Conservation (phyloP, 2,113 vertebrate genomes). For the Etia nguti region DNA sequence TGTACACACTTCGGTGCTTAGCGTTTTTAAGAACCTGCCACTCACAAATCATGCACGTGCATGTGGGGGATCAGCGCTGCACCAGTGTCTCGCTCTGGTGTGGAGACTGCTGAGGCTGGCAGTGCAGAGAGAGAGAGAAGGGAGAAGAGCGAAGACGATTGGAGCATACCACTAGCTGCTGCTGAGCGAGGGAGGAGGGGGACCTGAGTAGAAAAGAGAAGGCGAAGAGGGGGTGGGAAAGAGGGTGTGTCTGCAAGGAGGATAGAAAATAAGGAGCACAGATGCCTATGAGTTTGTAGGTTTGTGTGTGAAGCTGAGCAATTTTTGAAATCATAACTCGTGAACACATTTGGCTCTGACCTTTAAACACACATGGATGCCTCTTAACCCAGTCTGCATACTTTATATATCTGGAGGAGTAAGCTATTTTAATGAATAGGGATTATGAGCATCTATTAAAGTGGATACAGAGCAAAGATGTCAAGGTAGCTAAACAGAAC, state of each 20-base stretch:
- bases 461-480: background rate
- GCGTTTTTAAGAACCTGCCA: background rate
- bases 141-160: slow-evolving; percentile 17
- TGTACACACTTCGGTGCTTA: background rate
- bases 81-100: slow-evolving; percentile 20
- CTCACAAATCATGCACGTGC: background rate
- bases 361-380: background rate
- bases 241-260: background rate
- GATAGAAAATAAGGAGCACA: background rate
- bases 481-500: background rate
- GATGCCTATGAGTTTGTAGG: background rate
- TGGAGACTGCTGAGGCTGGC: slow-evolving; percentile 35
- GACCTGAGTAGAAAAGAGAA: background rate
- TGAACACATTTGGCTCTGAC: background rate
- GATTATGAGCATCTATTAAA: background rate
- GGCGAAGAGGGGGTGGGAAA: background rate
- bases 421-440: background rate
- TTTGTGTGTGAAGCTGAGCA: background rate
- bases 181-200: slow-evolving; percentile 35
- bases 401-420: background rate
- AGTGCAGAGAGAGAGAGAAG: slow-evolving; percentile 4
- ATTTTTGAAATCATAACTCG: background rate
- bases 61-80: slow-evolving; percentile 1
- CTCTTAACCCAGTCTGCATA: background rate
- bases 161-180: slow-evolving; percentile 52